Evolutionary conservation across 2,888 invertebrate species (phyloP), one percentile per base, ranked within the genome.

Genomic region (Acleris laterana): DNA sequence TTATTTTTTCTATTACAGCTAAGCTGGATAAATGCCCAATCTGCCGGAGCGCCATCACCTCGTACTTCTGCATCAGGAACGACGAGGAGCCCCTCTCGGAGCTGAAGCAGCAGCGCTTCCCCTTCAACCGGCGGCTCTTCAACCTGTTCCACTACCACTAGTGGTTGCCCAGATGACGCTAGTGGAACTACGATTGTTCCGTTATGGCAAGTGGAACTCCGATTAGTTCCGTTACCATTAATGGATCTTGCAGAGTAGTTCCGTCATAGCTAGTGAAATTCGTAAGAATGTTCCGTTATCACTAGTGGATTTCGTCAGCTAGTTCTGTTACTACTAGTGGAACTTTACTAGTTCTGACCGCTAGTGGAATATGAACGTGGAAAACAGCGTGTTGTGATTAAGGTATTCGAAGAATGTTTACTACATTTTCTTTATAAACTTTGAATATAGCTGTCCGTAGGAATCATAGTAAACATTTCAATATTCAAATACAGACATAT

Each of bases 1-100:
- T 5, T 20, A 53, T 61, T 71, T 58, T 32, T 52, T n/a, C n/a
- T 38, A 28, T 87, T 88, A 5, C 90, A 94, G 95, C 95, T 53
- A 96, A 96, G 82, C 89, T 98, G 72, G 96, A 97, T 83, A 95
- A 96, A 74, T 98, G 98, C 82, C 98, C 98, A 20, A 96, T 98
- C 94, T 98, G 98, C 88, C 94, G 97, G 68, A 96, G 96, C 74
- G 95, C 95, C 51, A 97, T 97, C 77, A 95, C 95, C 72, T 96
- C 96, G 77, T 97, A 96, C 93, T 97, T 97, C 92, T 96, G 96
- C 85, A 97, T 96, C 78, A 90, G 96, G 51, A 95, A 95, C 73
- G 96, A 96, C 77, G 96, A 96, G 68, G 96, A 96, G 58, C 84
- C 84, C 87, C 95, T 94, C 78, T 88, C 93, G 46, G 89, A 89